A percentile compares a stretch with the other conserved stretches of the same genome.
Evolutionary conservation across 2,888 invertebrate genomes (phyloP).

Genomic region (Sialis fuliginosa): DNA sequence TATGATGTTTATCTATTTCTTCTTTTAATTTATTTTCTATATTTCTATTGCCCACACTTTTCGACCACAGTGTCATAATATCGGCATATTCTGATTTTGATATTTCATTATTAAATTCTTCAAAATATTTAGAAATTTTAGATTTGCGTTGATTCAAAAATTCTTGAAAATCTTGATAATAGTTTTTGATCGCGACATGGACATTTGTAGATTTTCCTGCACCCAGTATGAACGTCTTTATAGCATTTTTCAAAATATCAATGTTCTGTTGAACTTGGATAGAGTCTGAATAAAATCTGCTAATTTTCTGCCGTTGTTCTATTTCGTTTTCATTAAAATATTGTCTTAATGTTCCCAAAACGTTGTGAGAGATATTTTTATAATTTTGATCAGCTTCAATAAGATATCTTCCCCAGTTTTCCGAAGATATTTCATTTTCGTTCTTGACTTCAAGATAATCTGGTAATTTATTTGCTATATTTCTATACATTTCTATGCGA

Average conservation of each 20-base stretch:
- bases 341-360: conserved; percentile 8
- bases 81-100: background rate
- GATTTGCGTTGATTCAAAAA: conserved; percentile 5
- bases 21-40: background rate
- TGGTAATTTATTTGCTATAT: conserved; percentile 6
- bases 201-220: background rate
- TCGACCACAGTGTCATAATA: too few relatives aligned
- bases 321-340: conserved; percentile 6
- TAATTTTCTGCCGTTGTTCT: conserved; percentile 4
- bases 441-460: conserved; percentile 1
- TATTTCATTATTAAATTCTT: background rate
- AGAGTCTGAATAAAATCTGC: background rate
- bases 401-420: conserved; percentile 3
- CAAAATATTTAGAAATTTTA: conserved; percentile 2
- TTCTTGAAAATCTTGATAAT: conserved; percentile 3
- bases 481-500: conserved; percentile 7
- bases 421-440: conserved; percentile 4
- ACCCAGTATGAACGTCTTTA: conserved; percentile 5
- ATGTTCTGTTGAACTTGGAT: background rate
- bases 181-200: conserved; percentile 4
- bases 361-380: conserved; percentile 6
- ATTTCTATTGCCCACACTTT: too few relatives aligned
- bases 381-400: conserved; percentile 4
- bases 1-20: background rate
- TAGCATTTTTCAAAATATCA: conserved; percentile 4